These are phyloP conservation scores for Podiceps cristatus DNA, from an alignment of 2,113 vertebrate species.

Conservation along the genomic window DNA sequence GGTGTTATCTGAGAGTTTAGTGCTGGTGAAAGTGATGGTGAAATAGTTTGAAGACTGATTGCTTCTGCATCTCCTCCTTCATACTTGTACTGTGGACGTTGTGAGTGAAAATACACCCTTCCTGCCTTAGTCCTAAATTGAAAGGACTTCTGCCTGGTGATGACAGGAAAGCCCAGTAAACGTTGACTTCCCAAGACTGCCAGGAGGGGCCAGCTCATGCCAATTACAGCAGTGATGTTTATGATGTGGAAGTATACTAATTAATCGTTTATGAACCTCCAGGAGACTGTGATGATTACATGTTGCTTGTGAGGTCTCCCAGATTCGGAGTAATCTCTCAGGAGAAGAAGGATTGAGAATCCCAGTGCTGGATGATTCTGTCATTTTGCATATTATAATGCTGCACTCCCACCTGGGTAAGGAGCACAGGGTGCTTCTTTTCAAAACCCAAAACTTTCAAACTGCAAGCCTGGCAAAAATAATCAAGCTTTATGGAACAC, in stretches of 20 bases:
- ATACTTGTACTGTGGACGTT: not conserved
- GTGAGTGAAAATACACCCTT: conserved; percentile 39
- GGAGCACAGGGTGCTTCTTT: not conserved
- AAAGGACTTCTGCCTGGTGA: conserved; percentile 21
- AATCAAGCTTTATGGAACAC: not conserved
- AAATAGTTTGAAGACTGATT: not conserved
- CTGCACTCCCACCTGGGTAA: not conserved
- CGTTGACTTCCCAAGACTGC: not conserved
- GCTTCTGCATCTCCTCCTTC: not conserved
- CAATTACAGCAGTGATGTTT: not conserved
- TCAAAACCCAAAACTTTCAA: not conserved
- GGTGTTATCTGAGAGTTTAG: not conserved
- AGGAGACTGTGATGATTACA: not conserved
- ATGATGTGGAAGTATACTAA: not conserved
- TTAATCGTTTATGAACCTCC: not conserved
- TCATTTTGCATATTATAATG: not conserved
- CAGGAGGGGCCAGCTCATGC: not conserved
- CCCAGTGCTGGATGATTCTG: not conserved
- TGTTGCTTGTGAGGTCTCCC: not conserved
- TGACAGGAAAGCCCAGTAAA: conserved; percentile 14
- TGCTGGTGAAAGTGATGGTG: not conserved
- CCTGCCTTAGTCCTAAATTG: not conserved
- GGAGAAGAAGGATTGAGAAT: not conserved
- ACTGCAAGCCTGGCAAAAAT: not conserved
- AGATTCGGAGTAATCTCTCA: not conserved